Base-by-base conservation (phyloP, 2,888 invertebrate genomes). In the Ectemnius cavifrons region DNA sequence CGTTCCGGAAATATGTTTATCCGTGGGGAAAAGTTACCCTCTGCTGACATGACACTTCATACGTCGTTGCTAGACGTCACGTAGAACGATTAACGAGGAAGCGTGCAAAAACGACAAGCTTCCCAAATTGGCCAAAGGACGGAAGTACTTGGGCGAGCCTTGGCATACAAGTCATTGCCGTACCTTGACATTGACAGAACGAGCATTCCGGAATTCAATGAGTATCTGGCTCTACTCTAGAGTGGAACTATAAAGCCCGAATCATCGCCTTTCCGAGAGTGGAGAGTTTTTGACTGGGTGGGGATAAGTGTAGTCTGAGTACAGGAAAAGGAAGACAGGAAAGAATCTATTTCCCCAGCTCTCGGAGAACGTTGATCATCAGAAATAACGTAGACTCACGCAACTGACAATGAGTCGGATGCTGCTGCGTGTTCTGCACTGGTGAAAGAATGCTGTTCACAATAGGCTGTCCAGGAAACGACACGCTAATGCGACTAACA, bases 121-220 rank as follows among this genome's bases (percentile, higher is more conserved):
- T 4, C 14, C 16, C 14, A 45, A n/a, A 18, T 18, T 6, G 46
- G 46, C n/a, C 47, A n/a, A 45, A 14, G 13, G 47, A 20, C 20
- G 16, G 20, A 46, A 18, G 18, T 2, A 37, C 37, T 37, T 11
- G 37, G 37, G 37, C 46, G 52, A 52, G 52, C 14, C 14, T 52
- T 1, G 52, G 57, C 57, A 14, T n/a, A 57, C 18, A 49, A 16
- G 18, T 37, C 58, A n/a, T 16, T 14, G 52, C 28, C 27, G 49
- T 4, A 5, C 57, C 27, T 27, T 58, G 65, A 57, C 65, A 18
- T 65, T 65, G 57, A 65, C 58, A 18, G 65, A 65, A 47, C 23
- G 62, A 46, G 46, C n/a, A 20, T 46, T 14, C 11, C 57, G 13
- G 23, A 46, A 62, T 20, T 49, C 16, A 16, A 14, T 14, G 16